Evolutionary conservation across 2,113 vertebrate genomes (phyloP), one percentile per base, ranked within the genome.

Genomic region (Carassius auratus): DNA sequence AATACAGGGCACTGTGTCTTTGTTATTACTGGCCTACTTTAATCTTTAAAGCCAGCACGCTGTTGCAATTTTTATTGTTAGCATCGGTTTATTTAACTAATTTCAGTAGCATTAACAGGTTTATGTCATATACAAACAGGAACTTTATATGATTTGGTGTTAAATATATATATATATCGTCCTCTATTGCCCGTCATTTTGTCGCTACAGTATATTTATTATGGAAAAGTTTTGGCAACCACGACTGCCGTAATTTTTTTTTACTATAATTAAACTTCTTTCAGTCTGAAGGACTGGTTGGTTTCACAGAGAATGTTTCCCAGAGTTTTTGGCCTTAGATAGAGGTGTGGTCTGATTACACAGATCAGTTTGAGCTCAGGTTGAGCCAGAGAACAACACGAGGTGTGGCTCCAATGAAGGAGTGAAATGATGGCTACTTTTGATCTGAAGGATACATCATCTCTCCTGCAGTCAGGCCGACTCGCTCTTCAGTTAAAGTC

Each of bases 281-380:
- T 42, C 2, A 45, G 3, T 30, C 38, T 48, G 5, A 50, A 0
- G 78, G 61, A 19, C 33, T 50, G 15, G 15, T 50, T 52, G 79
- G 23, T 33, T 21, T 48, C 23, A 48, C 17, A 0, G 45, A 48
- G 8, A 68, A 33, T 52, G 62, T 64, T 45, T 80, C 57, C 55
- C 52, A 78, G 33, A 42, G 19, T 42, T 42, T 81, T 7, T 68
- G 48, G 62, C 17, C 23, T 45, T 17, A 45, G 42, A 85, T n/a
- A 26, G 17, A 55, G 42, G 66, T 42, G 69, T 57, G 80, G 36
- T 10, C 42, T 59, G 75, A 23, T 85, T 78, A 61, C 64, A n/a
- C 57, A 57, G 73, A 64, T 69, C 50, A 66, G 75, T 62, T 84
- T 59, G 9, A 87, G n/a, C 62, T 30, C 61, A 45, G 23, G 42